Evolutionary conservation across 2,888 invertebrate species (phyloP).

Genomic region (Drosophila infuscata): DNA sequence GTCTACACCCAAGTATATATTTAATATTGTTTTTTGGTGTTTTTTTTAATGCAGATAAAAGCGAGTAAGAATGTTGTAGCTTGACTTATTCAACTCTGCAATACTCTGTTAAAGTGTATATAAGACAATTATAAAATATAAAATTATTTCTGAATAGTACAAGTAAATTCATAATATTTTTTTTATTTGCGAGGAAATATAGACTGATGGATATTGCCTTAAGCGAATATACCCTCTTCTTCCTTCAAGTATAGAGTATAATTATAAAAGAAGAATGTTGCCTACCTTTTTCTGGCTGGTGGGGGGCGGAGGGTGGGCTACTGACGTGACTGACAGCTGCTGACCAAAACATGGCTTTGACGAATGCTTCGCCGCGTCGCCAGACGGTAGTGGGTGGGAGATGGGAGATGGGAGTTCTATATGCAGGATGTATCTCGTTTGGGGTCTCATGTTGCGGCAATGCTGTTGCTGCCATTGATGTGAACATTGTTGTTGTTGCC

Average conservation of each 20-base stretch:
- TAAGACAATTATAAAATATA: background rate
- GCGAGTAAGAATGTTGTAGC: background rate
- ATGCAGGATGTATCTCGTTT: slow-evolving; percentile 25
- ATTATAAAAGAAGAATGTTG: slow-evolving; percentile 42
- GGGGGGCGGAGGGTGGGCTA: background rate
- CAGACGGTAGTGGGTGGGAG: slow-evolving; percentile 5
- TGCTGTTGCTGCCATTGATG: slow-evolving; percentile 26
- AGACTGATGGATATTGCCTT: background rate
- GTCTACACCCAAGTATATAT: slow-evolving; percentile 1
- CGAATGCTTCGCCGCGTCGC: slow-evolving; percentile 21
- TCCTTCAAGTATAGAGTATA: background rate
- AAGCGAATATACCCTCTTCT: background rate
- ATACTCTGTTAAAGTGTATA: background rate
- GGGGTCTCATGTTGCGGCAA: slow-evolving; percentile 61
- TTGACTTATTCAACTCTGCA: background rate
- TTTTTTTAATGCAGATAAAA: slow-evolving; percentile 21
- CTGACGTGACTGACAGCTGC: slow-evolving; percentile 57
- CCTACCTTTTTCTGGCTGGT: slow-evolving; percentile 14
- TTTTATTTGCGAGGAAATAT: background rate
- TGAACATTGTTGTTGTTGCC: slow-evolving; percentile 24
- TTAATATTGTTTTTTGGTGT: background rate
- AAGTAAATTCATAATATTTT: background rate
- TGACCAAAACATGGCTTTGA: slow-evolving; percentile 54
- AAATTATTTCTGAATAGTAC: background rate
- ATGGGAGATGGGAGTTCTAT: background rate